Evolutionary conservation across 2,797 vertebrate genomes (phyloP), one percentile per base, ranked within the genome.

Genomic region (Mastacembelus armatus): DNA sequence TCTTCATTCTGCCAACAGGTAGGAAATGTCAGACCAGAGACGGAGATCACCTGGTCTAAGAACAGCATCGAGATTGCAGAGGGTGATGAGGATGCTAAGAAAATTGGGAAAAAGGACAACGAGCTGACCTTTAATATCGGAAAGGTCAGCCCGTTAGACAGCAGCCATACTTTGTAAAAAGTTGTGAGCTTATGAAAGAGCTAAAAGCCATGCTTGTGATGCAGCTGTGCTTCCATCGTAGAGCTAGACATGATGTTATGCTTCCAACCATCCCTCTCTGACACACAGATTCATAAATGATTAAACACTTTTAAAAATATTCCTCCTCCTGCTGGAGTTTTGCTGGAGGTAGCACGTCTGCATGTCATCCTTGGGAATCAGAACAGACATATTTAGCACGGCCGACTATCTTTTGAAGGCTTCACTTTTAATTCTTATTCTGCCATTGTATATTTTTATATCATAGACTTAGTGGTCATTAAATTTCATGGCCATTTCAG

Each of bases 41-140:
- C 98, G 3, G 93, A 95, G 78, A 97, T 99, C 73, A 82, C 90
- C 62, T 99, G 98, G 98, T 96, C 93, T 80, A 99, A 98, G 91
- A 96, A 99, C 71, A 92, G 89, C 47, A 93, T 96, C 49, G 95
- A 98, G 88, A 97, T 99, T 77, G 93, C 94, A 15, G 95, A 96
- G 63, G 96, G 94, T 47, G 97, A 99, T 56, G 96, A 98, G 74
- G 96, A 97, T 32, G 95, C 96, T 40, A 82, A 94, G 65, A 92
- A 95, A 81, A 92, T 94, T 3, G 93, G 93, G 85, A 95, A 92
- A 74, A 86, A 94, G 73, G 95, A 96, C 4, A 90, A 94, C 0
- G 91, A 94, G 32, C 93, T 97, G 82, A 96, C 94, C 79, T 95
- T 99, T 89, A 95, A 98, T 86, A 98, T 99, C 43, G 96, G 96